Conservation (phyloP, 2,113 vertebrate species). For the Leptodactylus fuscus region DNA sequence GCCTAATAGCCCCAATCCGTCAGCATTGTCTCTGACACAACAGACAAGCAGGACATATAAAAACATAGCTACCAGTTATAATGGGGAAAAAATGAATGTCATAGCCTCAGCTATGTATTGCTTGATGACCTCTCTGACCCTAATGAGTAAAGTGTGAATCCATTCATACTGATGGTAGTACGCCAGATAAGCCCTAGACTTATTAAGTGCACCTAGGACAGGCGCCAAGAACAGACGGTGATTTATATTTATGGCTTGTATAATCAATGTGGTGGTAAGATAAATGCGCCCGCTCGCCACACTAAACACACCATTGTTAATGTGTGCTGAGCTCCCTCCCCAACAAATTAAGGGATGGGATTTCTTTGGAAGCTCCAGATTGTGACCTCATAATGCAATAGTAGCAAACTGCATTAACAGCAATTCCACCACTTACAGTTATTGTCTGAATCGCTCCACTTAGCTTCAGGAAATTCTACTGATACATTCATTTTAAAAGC, state of each 20-base stretch:
- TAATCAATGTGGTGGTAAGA: constrained; percentile 59
- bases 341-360: not conserved
- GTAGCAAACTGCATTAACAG: not conserved
- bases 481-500: no score
- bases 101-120: not conserved
- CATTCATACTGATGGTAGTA: constrained; percentile 29
- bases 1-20: not conserved
- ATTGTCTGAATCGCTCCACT: not conserved
- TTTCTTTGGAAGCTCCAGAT: not conserved
- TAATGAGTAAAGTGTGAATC: constrained; percentile 50
- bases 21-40: no score
- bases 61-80: not conserved
- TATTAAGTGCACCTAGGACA: constrained; percentile 59
- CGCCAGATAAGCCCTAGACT: constrained; percentile 53
- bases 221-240: constrained; percentile 56
- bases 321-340: not conserved
- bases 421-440: not conserved
- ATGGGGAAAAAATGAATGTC: not conserved
- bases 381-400: not conserved
- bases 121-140: constrained; percentile 14
- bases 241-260: constrained; percentile 57
- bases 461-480: no score
- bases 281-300: constrained; percentile 57
- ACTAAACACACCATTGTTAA: constrained; percentile 25
- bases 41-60: not conserved